These are phyloP conservation scores for Antechinus flavipes DNA, from an alignment of 2,113 vertebrate species.

Conservation along the genomic window DNA sequence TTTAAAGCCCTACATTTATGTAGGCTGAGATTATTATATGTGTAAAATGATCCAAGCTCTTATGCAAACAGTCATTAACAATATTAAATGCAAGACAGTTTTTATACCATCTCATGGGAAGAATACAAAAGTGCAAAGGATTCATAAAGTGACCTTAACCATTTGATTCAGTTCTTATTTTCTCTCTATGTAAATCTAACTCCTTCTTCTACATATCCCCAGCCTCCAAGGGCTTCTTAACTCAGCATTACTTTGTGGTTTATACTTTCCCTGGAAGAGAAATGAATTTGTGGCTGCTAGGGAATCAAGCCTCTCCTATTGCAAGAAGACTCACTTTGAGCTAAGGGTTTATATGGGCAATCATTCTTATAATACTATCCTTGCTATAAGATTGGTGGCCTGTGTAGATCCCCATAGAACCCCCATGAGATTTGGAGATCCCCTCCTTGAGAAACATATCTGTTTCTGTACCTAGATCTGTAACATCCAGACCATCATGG, in stretches of 20 bases:
- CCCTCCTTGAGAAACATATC: background rate
- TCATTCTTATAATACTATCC: background rate
- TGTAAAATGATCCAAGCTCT: background rate
- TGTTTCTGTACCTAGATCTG: background rate
- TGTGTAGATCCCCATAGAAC: no score
- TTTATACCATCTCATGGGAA: background rate
- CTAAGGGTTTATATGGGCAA: background rate
- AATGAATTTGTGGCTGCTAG: background rate
- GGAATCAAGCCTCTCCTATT: background rate
- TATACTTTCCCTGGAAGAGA: background rate
- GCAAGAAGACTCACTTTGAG: background rate
- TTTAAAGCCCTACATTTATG: background rate
- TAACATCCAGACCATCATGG: background rate
- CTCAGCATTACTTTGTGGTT: background rate
- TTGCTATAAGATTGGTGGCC: no score
- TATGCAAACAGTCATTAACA: background rate
- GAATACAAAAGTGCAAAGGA: background rate
- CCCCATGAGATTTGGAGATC: background rate
- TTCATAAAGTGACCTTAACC: background rate
- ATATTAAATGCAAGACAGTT: background rate
- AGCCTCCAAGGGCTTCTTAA: background rate
- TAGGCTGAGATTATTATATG: background rate
- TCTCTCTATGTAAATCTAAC: background rate
- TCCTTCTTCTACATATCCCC: background rate
- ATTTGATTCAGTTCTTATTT: background rate